Conservation (phyloP, 2,888 invertebrate species). For the Chymomyza procnemis region DNA sequence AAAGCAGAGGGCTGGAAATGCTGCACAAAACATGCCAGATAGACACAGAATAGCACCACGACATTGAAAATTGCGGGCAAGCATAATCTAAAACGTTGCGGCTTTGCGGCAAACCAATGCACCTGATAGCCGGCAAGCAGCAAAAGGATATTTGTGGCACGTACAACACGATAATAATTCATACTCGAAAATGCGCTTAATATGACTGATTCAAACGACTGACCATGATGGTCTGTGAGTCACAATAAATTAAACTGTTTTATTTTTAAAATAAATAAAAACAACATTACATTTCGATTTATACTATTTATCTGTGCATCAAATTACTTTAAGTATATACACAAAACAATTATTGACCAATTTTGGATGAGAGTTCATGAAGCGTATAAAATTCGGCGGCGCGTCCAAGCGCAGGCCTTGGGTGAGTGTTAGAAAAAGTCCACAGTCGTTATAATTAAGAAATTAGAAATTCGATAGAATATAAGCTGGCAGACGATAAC, state of each 20-base stretch:
- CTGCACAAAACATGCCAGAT: slow-evolving; percentile 62
- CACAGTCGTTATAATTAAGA: neutral
- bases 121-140: slow-evolving; percentile 49
- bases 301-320: slow-evolving; percentile 41
- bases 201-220: no score
- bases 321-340: slow-evolving; percentile 24
- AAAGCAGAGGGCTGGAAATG: slow-evolving; percentile 62
- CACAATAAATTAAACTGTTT: slow-evolving; percentile 13
- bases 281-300: slow-evolving; percentile 12
- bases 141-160: slow-evolving; percentile 44
- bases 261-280: neutral
- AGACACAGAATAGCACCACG: slow-evolving; percentile 37
- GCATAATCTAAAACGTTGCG: slow-evolving; percentile 41
- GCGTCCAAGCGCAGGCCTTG: slow-evolving; percentile 10
- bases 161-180: slow-evolving; percentile 44
- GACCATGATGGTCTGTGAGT: neutral
- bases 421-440: neutral
- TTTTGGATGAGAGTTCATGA: neutral
- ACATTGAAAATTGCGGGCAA: slow-evolving; percentile 33
- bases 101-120: slow-evolving; percentile 46
- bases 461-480: neutral
- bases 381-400: neutral
- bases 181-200: slow-evolving; percentile 13
- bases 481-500: neutral
- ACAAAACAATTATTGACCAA: neutral